A percentile compares a stretch with the other conserved stretches of the same genome.
Evolutionary conservation across 2,888 invertebrate genomes (phyloP).

Genomic region (Zaprionus bogoriensis): DNA sequence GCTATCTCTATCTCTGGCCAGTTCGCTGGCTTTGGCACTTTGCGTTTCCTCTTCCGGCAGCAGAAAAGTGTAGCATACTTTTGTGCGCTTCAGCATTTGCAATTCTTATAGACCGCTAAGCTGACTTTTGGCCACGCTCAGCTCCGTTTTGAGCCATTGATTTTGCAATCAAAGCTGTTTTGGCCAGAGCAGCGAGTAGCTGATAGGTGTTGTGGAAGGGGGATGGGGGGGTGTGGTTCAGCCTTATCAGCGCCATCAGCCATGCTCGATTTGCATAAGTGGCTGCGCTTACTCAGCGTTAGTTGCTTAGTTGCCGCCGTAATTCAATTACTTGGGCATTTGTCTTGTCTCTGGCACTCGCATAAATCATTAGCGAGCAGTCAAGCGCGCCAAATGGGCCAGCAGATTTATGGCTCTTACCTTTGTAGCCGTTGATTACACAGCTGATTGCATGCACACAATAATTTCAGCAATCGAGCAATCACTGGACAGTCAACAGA

Average conservation of each 20-base stretch:
- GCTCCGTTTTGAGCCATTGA: slow-evolving; percentile 59
- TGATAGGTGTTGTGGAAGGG: no score
- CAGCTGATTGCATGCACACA: slow-evolving; percentile 72
- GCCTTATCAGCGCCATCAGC: slow-evolving; percentile 43
- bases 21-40: slow-evolving; percentile 23
- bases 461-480: slow-evolving; percentile 40
- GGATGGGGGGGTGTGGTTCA: not conserved
- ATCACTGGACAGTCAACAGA: not conserved
- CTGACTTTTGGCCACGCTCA: slow-evolving; percentile 48
- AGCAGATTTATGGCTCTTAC: slow-evolving; percentile 60
- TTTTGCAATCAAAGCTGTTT: slow-evolving; percentile 63
- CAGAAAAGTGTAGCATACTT: slow-evolving; percentile 35
- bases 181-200: slow-evolving; percentile 7
- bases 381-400: slow-evolving; percentile 26
- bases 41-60: slow-evolving; percentile 44
- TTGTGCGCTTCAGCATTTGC: slow-evolving; percentile 25
- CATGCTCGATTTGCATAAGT: slow-evolving; percentile 70
- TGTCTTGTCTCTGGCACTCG: slow-evolving; percentile 59
- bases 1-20: not conserved
- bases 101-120: slow-evolving; percentile 40
- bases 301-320: slow-evolving; percentile 54
- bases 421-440: slow-evolving; percentile 48
- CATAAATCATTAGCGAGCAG: slow-evolving; percentile 65
- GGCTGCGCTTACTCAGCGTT: slow-evolving; percentile 60
- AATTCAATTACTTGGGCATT: slow-evolving; percentile 75